Evolutionary conservation across 2,113 vertebrate species (phyloP).

Genomic region (Dromas ardeola): DNA sequence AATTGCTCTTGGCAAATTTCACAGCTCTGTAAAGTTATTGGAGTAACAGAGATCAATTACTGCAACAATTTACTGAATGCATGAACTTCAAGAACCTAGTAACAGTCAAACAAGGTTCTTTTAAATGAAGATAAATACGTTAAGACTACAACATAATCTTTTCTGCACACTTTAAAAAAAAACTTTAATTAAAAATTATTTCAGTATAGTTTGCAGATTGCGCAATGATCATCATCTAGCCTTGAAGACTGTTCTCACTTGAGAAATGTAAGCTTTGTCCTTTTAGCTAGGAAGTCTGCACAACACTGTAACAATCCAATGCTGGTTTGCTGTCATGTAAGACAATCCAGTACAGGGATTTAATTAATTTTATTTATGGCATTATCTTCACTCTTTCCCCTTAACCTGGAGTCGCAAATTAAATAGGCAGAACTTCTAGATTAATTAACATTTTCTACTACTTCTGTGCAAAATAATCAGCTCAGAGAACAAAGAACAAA

Average conservation of each 20-base stretch:
- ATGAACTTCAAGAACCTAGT: neutral
- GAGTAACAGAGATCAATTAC: neutral
- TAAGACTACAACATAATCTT: neutral
- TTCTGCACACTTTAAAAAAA: neutral
- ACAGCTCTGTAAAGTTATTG: conserved; percentile 81
- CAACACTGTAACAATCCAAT: neutral
- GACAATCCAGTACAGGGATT: neutral
- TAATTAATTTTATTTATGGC: neutral
- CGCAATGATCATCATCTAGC: neutral
- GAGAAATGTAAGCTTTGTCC: neutral
- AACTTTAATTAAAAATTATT: neutral
- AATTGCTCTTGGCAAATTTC: conserved; percentile 98
- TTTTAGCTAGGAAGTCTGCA: neutral
- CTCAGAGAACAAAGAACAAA: neutral
- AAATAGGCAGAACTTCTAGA: neutral
- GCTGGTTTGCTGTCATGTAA: neutral
- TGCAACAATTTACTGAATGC: neutral
- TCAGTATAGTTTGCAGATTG: neutral
- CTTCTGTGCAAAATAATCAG: neutral
- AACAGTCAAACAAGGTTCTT: neutral
- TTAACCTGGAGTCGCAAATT: neutral
- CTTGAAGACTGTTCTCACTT: neutral
- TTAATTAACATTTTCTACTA: neutral
- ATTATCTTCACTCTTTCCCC: neutral
- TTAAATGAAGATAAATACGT: neutral